These are phyloP conservation scores for Mormyrops attenuatus DNA, from an alignment of 2,797 vertebrate species.

Conservation along the genomic window DNA sequence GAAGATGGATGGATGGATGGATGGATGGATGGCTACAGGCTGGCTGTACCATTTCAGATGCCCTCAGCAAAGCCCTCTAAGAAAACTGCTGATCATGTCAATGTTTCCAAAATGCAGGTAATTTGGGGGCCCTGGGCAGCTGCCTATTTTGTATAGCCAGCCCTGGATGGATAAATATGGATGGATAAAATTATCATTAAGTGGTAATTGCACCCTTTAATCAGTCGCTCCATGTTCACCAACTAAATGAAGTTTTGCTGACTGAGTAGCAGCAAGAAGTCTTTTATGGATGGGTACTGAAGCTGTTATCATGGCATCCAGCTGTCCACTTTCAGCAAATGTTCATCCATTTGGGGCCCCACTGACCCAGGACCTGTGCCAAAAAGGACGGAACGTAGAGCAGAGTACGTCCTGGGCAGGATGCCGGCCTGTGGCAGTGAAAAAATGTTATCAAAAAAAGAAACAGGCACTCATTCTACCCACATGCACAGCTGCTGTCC, in stretches of 20 bases:
- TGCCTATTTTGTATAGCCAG: background rate
- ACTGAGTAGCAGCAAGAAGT: background rate
- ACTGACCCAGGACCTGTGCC: background rate
- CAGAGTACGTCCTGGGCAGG: background rate
- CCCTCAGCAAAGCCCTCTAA: background rate
- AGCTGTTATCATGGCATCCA: background rate
- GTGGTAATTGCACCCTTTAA: background rate
- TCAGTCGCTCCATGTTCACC: background rate
- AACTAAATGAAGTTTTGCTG: background rate
- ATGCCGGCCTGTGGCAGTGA: background rate
- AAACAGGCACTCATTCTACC: background rate
- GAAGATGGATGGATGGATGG: background rate
- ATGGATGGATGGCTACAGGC: background rate
- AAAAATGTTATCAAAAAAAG: background rate
- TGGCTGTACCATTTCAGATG: background rate
- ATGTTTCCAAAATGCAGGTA: background rate
- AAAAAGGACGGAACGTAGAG: background rate
- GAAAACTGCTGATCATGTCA: background rate
- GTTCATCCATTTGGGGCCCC: background rate
- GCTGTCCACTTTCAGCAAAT: background rate
- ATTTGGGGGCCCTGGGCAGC: background rate
- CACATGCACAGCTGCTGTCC: background rate
- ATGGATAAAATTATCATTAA: constrained; percentile 2
- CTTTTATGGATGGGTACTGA: background rate
- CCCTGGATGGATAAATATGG: background rate